A percentile compares a stretch with the other conserved stretches of the same genome.
Evolutionary conservation across 2,888 invertebrate species (phyloP).

Genomic region (Euplexia lucipara): DNA sequence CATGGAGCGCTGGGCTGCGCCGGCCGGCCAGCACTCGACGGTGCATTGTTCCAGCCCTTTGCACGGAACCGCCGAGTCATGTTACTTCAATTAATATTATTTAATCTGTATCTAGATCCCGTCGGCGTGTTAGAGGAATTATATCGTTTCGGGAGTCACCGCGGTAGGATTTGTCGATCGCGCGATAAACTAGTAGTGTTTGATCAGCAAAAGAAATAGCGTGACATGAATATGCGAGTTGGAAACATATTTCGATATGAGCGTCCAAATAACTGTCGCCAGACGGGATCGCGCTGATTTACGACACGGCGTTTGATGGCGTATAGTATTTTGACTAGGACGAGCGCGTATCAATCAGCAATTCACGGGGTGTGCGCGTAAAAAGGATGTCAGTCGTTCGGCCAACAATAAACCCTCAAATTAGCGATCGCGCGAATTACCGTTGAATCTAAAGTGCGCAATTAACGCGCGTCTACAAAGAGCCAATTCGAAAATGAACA

Average conservation of each 20-base stretch:
- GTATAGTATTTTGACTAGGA: slow-evolving; percentile 70
- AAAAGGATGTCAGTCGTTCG: slow-evolving; percentile 84
- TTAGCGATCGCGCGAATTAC: slow-evolving; percentile 88
- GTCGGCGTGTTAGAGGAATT: slow-evolving; percentile 84
- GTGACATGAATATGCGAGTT: slow-evolving; percentile 76
- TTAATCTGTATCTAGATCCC: slow-evolving; percentile 85
- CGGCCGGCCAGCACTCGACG: slow-evolving; percentile 60
- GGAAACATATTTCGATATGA: slow-evolving; percentile 76
- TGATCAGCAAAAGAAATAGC: slow-evolving; percentile 75
- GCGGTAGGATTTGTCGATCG: slow-evolving; percentile 79
- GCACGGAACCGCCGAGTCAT: slow-evolving; percentile 82
- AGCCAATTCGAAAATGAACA: slow-evolving; percentile 89
- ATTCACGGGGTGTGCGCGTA: slow-evolving; percentile 80
- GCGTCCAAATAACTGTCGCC: slow-evolving; percentile 76
- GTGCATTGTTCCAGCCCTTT: slow-evolving; percentile 83
- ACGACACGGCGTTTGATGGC: slow-evolving; percentile 65
- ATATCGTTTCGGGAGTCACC: slow-evolving; percentile 79
- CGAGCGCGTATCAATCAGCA: slow-evolving; percentile 74
- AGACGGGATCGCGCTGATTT: slow-evolving; percentile 76
- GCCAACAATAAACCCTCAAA: slow-evolving; percentile 87
- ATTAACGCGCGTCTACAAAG: slow-evolving; percentile 88
- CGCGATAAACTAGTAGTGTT: slow-evolving; percentile 76
- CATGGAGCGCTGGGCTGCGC: slow-evolving; percentile 57
- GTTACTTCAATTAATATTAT: slow-evolving; percentile 87
- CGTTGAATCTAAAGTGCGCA: slow-evolving; percentile 89